Percentiles rank a stretch among this genome's conserved stretches.
These are phyloP conservation scores for Troides aeacus DNA, from an alignment of 2,888 invertebrate genomes.

Conservation along the genomic window DNA sequence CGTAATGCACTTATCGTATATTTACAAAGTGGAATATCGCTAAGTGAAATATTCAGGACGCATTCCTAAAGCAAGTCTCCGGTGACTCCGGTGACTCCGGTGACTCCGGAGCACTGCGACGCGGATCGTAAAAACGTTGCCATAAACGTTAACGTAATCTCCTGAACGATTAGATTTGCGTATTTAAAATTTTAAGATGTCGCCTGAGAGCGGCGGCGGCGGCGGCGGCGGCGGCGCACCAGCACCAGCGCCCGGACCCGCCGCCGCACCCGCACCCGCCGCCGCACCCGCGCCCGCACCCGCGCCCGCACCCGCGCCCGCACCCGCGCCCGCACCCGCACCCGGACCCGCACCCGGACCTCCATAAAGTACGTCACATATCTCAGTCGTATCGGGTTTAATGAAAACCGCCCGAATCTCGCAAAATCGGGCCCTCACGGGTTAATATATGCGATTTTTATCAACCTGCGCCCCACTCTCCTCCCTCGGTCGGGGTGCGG, in stretches of 20 bases:
- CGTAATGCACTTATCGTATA: no score
- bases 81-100: no score
- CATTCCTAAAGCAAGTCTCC: background rate
- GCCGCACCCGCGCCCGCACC: constrained; percentile 8
- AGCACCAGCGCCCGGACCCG: constrained; percentile 35
- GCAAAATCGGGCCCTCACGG: constrained; percentile 50
- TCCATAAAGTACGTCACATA: constrained; percentile 66
- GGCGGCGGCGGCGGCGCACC: background rate
- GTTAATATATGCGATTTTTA: constrained; percentile 75
- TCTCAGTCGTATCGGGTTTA: constrained; percentile 63
- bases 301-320: constrained; percentile 35
- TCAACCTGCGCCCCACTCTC: constrained; percentile 39
- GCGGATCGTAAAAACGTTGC: constrained; percentile 21
- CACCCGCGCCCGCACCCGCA: constrained; percentile 3
- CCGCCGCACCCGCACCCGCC: no score
- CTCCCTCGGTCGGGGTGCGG: constrained; percentile 47
- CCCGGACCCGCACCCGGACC: constrained; percentile 38
- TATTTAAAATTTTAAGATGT: constrained; percentile 37
- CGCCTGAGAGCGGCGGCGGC: constrained; percentile 35
- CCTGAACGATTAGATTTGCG: constrained; percentile 30
- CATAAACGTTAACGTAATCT: constrained; percentile 29
- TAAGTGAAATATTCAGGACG: no score
- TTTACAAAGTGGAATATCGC: no score
- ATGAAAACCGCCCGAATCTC: constrained; percentile 66
- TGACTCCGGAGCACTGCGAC: background rate